A percentile compares a stretch with the other conserved stretches of the same genome.
phyloP scores from a whole-genome alignment of 1,140 invertebrate species.

The Thrips palmi region DNA sequence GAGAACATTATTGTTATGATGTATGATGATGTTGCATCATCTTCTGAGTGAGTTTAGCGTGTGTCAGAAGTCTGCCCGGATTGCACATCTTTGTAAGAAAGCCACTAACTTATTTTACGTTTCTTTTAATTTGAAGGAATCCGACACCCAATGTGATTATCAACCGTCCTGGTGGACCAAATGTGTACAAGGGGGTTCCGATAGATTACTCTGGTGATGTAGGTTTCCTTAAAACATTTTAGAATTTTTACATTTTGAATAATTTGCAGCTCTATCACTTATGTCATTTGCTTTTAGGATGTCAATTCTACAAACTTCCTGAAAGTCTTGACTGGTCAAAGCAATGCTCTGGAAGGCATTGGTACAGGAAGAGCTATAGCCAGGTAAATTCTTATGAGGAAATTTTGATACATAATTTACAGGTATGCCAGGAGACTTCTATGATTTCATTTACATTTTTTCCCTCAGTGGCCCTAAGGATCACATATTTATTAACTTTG shows the following conservation, averaged over 20 bases:
- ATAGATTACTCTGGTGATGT: slow-evolving; percentile 36
- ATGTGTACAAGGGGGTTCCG: slow-evolving; percentile 36
- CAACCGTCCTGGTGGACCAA: slow-evolving; percentile 34
- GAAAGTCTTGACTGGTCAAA: slow-evolving; percentile 32
- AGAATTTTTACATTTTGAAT: slow-evolving; percentile 5
- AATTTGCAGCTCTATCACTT: neutral
- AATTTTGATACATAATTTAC: neutral
- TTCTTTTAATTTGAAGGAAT: slow-evolving; percentile 27
- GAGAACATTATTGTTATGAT: slow-evolving; percentile 43
- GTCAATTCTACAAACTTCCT: slow-evolving; percentile 36
- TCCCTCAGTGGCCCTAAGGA: slow-evolving; percentile 32
- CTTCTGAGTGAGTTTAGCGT: slow-evolving; percentile 25
- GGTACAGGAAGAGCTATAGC: slow-evolving; percentile 33
- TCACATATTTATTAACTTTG: slow-evolving; percentile 43
- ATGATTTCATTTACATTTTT: slow-evolving; percentile 2
- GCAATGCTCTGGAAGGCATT: slow-evolving; percentile 23
- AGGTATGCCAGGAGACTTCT: too few species aligned
- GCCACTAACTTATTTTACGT: slow-evolving; percentile 3
- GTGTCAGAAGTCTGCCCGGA: neutral
- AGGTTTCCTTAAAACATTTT: slow-evolving; percentile 11
- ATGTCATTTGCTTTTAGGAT: slow-evolving; percentile 19
- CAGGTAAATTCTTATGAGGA: slow-evolving; percentile 21
- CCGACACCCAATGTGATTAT: slow-evolving; percentile 35
- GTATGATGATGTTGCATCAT: slow-evolving; percentile 42
- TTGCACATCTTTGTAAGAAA: neutral